Conservation (phyloP, 2,888 invertebrate species). For the Plemyria rubiginata region DNA sequence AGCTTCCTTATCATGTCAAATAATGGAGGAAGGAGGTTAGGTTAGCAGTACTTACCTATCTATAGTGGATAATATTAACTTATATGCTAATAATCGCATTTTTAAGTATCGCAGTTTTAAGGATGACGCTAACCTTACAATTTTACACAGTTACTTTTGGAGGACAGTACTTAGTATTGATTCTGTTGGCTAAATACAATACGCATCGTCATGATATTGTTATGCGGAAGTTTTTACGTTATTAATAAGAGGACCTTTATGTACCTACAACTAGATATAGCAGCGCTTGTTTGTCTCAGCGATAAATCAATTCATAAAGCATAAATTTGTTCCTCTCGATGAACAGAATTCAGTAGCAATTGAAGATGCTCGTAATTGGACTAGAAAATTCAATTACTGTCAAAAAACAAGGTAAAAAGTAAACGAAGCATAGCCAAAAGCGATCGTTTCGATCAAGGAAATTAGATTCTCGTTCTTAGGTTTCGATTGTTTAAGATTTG, state of each 20-base stretch:
- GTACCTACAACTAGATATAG: slow-evolving; percentile 10
- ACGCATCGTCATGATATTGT: slow-evolving; percentile 28
- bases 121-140: background rate
- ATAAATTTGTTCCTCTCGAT: slow-evolving; percentile 15
- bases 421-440: slow-evolving; percentile 17
- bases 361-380: slow-evolving; percentile 27
- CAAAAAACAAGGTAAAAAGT: slow-evolving; percentile 10
- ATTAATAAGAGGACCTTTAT: slow-evolving; percentile 21
- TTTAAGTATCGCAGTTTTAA: too few relatives aligned
- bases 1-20: background rate
- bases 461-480: too few relatives aligned
- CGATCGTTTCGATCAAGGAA: too few relatives aligned
- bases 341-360: slow-evolving; percentile 35
- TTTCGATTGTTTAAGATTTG: slow-evolving; percentile 1
- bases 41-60: background rate
- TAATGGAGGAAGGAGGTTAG: background rate
- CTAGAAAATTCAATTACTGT: slow-evolving; percentile 31
- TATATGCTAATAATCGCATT: too few relatives aligned
- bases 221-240: slow-evolving; percentile 37
- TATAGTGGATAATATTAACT: background rate
- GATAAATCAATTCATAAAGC: slow-evolving; percentile 14
- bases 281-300: slow-evolving; percentile 18
- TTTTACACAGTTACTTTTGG: slow-evolving; percentile 1
- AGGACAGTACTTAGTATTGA: slow-evolving; percentile 6
- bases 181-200: slow-evolving; percentile 15